Conservation (phyloP, 2,113 vertebrate genomes). For the Acanthisitta chloris region DNA sequence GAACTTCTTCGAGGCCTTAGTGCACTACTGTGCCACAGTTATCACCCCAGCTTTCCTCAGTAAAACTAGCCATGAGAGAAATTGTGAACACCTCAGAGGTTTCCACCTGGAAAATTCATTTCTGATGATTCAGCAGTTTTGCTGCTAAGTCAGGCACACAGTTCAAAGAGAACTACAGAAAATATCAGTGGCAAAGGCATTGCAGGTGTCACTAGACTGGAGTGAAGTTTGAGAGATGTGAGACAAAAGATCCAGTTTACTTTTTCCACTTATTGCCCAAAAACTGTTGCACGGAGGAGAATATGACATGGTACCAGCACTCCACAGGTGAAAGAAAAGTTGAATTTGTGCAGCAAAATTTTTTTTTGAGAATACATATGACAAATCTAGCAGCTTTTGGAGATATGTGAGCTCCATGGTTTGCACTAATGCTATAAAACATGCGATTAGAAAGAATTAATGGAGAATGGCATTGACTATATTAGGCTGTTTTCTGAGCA, state of each 20-base stretch:
- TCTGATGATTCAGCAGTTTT: not conserved
- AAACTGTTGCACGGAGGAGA: not conserved
- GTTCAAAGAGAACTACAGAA: not conserved
- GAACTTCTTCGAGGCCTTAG: not conserved
- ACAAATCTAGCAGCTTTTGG: not conserved
- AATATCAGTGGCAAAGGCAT: not conserved
- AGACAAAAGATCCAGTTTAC: not conserved
- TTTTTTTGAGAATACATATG: not conserved
- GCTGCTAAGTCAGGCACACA: not conserved
- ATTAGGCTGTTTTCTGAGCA: not conserved
- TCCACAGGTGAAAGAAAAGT: not conserved
- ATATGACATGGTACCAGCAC: not conserved
- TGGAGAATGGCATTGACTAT: not conserved
- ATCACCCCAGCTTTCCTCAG: not conserved
- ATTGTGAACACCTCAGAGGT: not conserved
- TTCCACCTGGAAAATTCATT: not conserved
- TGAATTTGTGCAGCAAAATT: not conserved
- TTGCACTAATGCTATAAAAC: not conserved
- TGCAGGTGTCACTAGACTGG: not conserved
- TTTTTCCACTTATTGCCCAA: not conserved
- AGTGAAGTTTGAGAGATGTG: not conserved
- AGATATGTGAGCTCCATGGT: not conserved
- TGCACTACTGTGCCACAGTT: fast-evolving
- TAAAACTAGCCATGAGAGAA: not conserved
- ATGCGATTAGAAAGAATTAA: not conserved